Evolutionary conservation across 2,797 vertebrate genomes (phyloP).

Genomic region (Phrynocephalus guinanensis): DNA sequence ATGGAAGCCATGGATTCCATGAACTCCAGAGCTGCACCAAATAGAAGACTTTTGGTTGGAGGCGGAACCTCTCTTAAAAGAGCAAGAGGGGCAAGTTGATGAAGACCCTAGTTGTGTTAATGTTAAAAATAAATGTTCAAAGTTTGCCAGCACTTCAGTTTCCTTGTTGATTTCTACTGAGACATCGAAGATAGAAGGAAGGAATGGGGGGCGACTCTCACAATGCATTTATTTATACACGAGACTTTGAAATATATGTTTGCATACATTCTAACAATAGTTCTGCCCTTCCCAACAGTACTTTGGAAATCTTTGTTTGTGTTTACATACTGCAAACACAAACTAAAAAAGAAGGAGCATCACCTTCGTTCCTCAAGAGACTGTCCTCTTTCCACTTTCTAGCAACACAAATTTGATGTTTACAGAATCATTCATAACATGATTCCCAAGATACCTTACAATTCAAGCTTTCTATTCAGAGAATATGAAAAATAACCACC

Average conservation of each 20-base stretch:
- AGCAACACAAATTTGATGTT: background rate
- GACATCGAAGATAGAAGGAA: too few relatives aligned
- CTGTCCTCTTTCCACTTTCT: background rate
- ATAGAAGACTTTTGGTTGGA: too few relatives aligned
- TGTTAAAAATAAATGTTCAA: too few relatives aligned
- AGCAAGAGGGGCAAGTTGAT: too few relatives aligned
- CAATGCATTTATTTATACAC: background rate
- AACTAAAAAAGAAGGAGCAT: background rate
- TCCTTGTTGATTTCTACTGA: too few relatives aligned
- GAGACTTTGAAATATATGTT: background rate
- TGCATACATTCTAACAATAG: background rate
- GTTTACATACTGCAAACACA: background rate
- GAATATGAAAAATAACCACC: conserved; percentile 11
- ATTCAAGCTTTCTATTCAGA: background rate
- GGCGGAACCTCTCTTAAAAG: too few relatives aligned
- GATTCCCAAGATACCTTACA: background rate
- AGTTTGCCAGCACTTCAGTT: too few relatives aligned
- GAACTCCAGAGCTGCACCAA: too few relatives aligned
- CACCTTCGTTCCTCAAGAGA: background rate
- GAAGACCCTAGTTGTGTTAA: too few relatives aligned
- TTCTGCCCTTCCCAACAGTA: background rate
- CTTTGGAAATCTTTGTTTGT: background rate
- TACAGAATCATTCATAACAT: conserved; percentile 21
- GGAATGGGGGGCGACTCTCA: too few relatives aligned
- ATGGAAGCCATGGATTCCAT: too few relatives aligned